A percentile compares a stretch with the other conserved stretches of the same genome.
phyloP scores from a whole-genome alignment of 2,113 vertebrate genomes.

The Hippocampus barbouri region DNA sequence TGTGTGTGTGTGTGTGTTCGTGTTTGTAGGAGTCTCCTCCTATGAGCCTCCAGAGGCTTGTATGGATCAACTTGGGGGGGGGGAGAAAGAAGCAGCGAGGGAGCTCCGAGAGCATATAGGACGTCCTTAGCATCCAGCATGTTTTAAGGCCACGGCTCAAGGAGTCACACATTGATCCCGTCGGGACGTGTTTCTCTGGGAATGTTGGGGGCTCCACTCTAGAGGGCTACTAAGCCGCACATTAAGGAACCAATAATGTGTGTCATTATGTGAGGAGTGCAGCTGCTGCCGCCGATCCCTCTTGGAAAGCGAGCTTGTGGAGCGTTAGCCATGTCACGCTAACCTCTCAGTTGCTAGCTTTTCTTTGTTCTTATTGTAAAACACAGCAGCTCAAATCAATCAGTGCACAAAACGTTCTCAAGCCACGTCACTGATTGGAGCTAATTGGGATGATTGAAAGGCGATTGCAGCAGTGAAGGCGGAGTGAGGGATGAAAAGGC shows the following conservation, averaged over 20 bases:
- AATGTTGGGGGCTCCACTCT: conserved; percentile 46
- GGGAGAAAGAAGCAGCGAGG: conserved; percentile 5
- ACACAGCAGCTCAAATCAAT: conserved; percentile 56
- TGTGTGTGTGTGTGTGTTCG: conserved; percentile 49
- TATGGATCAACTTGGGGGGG: conserved; percentile 36
- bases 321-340: conserved; percentile 38
- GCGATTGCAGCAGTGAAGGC: conserved; percentile 52
- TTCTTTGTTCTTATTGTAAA: conserved; percentile 21
- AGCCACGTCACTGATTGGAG: conserved; percentile 64
- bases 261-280: conserved; percentile 59
- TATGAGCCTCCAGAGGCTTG: conserved; percentile 55
- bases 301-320: conserved; percentile 54
- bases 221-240: conserved; percentile 54
- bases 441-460: conserved; percentile 72
- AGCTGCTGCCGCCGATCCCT: conserved; percentile 57
- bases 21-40: conserved; percentile 60
- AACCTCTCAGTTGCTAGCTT: conserved; percentile 31
- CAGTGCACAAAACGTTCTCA: conserved; percentile 63
- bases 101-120: conserved; percentile 3
- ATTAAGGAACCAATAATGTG: conserved; percentile 64
- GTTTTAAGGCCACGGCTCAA: conserved; percentile 43
- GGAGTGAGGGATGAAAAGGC: conserved; percentile 65
- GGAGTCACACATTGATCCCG: conserved; percentile 50
- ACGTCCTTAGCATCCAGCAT: conserved; percentile 49
- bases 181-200: conserved; percentile 26